Conservation (phyloP, 1,140 invertebrate species). For the Leptestheria dahalacensis region DNA sequence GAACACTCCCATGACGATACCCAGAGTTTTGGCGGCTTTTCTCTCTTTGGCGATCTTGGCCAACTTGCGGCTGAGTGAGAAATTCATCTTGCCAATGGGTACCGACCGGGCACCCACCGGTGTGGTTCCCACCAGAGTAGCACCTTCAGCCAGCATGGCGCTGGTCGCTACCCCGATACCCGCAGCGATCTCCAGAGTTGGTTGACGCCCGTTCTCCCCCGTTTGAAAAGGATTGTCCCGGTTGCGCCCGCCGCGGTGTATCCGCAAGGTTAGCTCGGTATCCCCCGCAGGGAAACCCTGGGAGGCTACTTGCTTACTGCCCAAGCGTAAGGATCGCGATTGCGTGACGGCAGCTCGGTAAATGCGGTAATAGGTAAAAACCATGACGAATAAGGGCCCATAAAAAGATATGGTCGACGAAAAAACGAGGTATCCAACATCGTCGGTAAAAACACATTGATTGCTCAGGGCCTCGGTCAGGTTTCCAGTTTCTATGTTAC, state of each 20-base stretch:
- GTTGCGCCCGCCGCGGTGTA: slow-evolving; percentile 59
- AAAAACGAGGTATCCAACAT: slow-evolving; percentile 81
- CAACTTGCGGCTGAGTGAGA: slow-evolving; percentile 60
- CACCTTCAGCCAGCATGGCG: not conserved
- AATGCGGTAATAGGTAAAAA: slow-evolving; percentile 88
- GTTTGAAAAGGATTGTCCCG: not conserved
- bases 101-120: not conserved
- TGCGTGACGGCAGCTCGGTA: slow-evolving; percentile 87
- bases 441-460: slow-evolving; percentile 78
- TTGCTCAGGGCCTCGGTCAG: slow-evolving; percentile 14
- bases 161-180: not conserved
- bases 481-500: not conserved
- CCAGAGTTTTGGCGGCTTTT: slow-evolving; percentile 41
- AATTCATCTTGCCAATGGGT: slow-evolving; percentile 38
- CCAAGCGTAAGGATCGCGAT: slow-evolving; percentile 63
- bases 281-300: slow-evolving; percentile 35
- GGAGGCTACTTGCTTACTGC: slow-evolving; percentile 43
- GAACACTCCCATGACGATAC: slow-evolving; percentile 77
- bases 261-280: slow-evolving; percentile 65
- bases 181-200: not conserved
- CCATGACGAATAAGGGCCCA: slow-evolving; percentile 91
- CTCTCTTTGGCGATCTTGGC: slow-evolving; percentile 51
- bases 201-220: not conserved
- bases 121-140: not conserved
- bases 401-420: slow-evolving; percentile 96